Evolutionary conservation across 1,140 invertebrate genomes (phyloP), one percentile per base, ranked within the genome.

Genomic region (Halictus rubicundus): DNA sequence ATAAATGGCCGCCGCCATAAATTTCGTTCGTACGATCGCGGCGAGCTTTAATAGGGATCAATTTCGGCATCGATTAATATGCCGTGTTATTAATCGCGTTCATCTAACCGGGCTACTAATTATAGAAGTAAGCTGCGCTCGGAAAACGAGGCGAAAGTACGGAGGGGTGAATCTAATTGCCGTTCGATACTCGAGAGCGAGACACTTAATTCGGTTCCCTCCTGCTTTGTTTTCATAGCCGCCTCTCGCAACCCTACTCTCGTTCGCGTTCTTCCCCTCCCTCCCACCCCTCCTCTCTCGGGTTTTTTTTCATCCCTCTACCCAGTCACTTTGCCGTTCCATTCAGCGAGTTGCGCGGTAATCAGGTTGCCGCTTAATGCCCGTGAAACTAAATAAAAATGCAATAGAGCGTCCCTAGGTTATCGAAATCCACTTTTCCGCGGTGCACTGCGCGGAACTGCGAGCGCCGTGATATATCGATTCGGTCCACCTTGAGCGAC

Each of bases 371-470:
- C 70, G 83, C 83, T 87, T 88, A 88, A 88, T 89, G 86, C 84
- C 86, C 84, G 83, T 84, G 84, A 88, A 90, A 89, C 80, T 86
- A 86, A 90, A 89, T 88, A 87, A 89, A 88, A 88, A 89, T 82
- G 84, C 86, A 88, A 88, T 88, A 86, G 87, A 87, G 80, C 89
- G 85, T 89, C 82, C 88, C 84, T 72, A 83, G 82, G 88, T 89
- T 90, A 90, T 89, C 87, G 87, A 89, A 88, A 90, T 90, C 85
- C 85, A 89, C 84, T 89, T 89, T 89, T 64, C 86, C 74, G 77
- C 79, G 80, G 74, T 79, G 82, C 82, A 74, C 63, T 79, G 80
- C 80, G 85, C 78, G 68, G 39, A 32, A 74, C 82, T 73, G 84
- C 84, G 84, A 60, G 82, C 42, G 42, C 71, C 60, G 83, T 76